Conservation (phyloP, 64 coral and sea anemone genomes). For the Acropora yongei region DNA sequence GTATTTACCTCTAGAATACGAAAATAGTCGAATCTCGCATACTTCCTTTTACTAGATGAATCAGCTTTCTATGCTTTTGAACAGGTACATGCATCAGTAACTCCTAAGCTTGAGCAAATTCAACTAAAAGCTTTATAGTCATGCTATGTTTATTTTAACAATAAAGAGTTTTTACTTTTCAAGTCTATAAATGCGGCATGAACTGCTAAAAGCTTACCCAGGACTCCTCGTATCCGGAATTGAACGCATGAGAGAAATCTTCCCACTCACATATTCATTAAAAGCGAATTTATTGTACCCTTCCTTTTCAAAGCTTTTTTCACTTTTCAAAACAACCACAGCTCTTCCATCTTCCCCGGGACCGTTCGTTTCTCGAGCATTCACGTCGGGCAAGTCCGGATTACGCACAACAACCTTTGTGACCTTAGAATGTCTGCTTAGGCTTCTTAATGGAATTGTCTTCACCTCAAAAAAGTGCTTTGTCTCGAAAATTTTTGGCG, state of each 20-base stretch:
- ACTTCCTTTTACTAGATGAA: too few relatives aligned
- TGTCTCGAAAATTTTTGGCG: constrained; percentile 9
- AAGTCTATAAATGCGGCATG: too few relatives aligned
- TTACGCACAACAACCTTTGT: neutral
- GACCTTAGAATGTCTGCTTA: constrained; percentile 1
- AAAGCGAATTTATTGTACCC: constrained; percentile 85
- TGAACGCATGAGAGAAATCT: constrained; percentile 72
- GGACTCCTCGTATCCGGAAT: constrained; percentile 81
- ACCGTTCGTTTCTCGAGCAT: constrained; percentile 63
- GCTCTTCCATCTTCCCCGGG: constrained; percentile 77
- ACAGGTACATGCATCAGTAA: too few relatives aligned
- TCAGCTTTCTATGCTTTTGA: too few relatives aligned
- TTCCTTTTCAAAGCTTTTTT: constrained; percentile 76
- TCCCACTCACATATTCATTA: constrained; percentile 77
- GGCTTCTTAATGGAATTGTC: neutral
- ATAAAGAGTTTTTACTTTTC: too few relatives aligned
- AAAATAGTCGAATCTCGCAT: too few relatives aligned
- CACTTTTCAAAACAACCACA: constrained; percentile 27
- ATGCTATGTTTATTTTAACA: too few relatives aligned
- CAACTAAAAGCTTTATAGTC: too few relatives aligned
- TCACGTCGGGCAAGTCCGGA: constrained; percentile 21
- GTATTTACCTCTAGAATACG: too few relatives aligned
- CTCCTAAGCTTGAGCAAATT: too few relatives aligned
- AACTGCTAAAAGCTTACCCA: constrained; percentile 43
- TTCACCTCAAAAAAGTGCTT: neutral